Evolutionary conservation across 1,140 invertebrate species (phyloP).

Genomic region (Radopholus similis): DNA sequence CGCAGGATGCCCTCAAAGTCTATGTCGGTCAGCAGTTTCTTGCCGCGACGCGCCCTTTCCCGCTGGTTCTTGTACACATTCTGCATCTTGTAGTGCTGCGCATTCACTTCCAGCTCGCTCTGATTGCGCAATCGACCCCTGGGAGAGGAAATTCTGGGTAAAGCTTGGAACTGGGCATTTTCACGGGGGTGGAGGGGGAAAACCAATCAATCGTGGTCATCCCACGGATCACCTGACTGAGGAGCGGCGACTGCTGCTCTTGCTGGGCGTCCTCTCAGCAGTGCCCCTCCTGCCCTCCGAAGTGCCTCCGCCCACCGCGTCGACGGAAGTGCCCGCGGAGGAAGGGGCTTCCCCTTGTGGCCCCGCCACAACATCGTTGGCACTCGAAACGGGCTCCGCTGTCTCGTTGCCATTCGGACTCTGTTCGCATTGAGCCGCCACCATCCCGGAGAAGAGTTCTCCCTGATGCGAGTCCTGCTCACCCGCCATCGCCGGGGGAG

Average conservation of each 20-base stretch:
- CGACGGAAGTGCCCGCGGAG: background rate
- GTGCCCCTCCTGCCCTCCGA: background rate
- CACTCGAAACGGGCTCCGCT: background rate
- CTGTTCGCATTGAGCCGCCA: background rate
- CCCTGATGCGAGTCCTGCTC: background rate
- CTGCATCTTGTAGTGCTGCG: slow-evolving; percentile 41
- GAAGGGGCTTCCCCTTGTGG: background rate
- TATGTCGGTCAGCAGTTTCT: slow-evolving; percentile 43
- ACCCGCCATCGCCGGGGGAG: too few relatives aligned
- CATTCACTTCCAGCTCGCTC: slow-evolving; percentile 44
- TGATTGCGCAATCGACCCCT: slow-evolving; percentile 36
- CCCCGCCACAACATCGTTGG: background rate
- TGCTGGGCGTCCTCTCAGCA: background rate
- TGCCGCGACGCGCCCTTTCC: slow-evolving; percentile 8
- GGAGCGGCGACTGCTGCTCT: background rate
- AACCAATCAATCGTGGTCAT: background rate
- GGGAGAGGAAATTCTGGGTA: background rate
- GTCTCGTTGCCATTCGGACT: background rate
- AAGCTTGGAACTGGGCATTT: background rate
- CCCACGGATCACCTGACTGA: background rate
- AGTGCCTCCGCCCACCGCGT: background rate
- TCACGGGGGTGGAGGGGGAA: background rate
- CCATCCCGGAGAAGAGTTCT: background rate
- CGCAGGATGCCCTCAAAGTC: slow-evolving; percentile 50
- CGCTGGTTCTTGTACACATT: slow-evolving; percentile 39